Conservation (phyloP, 1,140 invertebrate genomes). For the Phthorimaea operculella region DNA sequence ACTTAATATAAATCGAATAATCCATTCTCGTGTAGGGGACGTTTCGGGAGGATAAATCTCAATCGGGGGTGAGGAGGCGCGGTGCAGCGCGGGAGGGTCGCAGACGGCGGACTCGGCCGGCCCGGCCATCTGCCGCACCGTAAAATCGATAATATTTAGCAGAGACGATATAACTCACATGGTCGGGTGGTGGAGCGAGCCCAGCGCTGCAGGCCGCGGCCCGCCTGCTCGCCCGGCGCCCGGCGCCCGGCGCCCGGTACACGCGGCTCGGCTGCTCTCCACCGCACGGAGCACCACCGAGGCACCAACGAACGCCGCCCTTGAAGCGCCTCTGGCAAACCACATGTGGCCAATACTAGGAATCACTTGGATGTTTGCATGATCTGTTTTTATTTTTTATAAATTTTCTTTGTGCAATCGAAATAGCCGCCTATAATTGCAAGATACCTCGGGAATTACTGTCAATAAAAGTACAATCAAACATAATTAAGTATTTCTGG, state of each 20-base stretch:
- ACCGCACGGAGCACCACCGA: background rate
- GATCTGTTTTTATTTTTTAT: too few species aligned
- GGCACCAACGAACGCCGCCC: too few species aligned
- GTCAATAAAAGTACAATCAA: too few species aligned
- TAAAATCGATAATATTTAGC: constrained; percentile 63
- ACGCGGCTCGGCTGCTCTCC: background rate
- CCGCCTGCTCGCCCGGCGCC: background rate
- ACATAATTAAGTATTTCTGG: too few species aligned
- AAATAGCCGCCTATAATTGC: too few species aligned
- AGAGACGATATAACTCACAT: constrained; percentile 32
- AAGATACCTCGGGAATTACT: too few species aligned
- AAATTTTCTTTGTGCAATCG: too few species aligned
- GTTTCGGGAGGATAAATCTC: constrained; percentile 58
- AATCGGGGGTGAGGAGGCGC: constrained; percentile 53
- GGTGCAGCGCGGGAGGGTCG: constrained; percentile 48
- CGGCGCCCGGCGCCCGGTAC: constrained; percentile 1
- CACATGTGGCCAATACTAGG: constrained; percentile 1
- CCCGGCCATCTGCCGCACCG: constrained; percentile 57
- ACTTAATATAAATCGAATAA: constrained; percentile 67
- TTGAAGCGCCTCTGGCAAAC: background rate
- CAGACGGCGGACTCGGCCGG: constrained; percentile 42
- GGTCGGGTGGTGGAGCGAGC: background rate
- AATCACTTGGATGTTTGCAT: background rate
- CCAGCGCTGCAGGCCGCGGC: background rate
- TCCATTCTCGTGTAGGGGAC: constrained; percentile 53